Percentiles rank a stretch among this genome's conserved stretches.
Conservation (phyloP, 2,113 vertebrate species). For the Sinocyclocheilus anophthalmus region DNA sequence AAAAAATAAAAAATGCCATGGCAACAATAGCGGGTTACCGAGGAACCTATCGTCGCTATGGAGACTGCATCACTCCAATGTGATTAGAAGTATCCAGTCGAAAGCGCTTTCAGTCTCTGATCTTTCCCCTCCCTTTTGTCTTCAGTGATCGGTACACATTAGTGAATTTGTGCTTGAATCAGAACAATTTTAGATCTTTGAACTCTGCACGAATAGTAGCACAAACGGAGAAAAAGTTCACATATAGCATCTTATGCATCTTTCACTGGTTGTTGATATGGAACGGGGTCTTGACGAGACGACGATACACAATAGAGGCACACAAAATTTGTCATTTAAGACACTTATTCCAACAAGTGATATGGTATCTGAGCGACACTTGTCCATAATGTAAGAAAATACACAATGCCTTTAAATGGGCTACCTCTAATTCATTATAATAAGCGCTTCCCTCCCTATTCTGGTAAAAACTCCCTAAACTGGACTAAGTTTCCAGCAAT, state of each 20-base stretch:
- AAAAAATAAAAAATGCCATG: conserved; percentile 86
- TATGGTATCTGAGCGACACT: not conserved
- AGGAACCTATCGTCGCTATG: conserved; percentile 91
- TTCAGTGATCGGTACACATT: conserved; percentile 47
- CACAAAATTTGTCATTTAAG: conserved; percentile 18
- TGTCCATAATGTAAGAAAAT: conserved; percentile 1
- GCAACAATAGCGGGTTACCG: conserved; percentile 93
- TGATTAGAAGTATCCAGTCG: conserved; percentile 88
- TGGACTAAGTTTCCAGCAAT: not conserved
- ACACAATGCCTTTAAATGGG: not conserved
- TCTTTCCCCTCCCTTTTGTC: conserved; percentile 61
- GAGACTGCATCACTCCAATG: conserved; percentile 90
- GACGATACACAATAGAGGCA: conserved; percentile 33
- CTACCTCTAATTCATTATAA: conserved; percentile 14
- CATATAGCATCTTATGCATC: not conserved
- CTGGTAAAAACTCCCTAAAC: not conserved
- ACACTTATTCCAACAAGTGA: conserved; percentile 29
- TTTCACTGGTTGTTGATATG: not conserved
- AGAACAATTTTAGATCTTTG: not conserved
- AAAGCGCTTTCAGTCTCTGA: conserved; percentile 75
- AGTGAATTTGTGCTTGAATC: not conserved
- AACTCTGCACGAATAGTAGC: not conserved
- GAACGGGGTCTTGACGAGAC: not conserved
- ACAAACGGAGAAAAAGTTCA: not conserved
- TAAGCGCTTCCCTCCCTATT: conserved; percentile 1